Conservation (phyloP, 2,888 invertebrate species). For the Epinotia demarniana region DNA sequence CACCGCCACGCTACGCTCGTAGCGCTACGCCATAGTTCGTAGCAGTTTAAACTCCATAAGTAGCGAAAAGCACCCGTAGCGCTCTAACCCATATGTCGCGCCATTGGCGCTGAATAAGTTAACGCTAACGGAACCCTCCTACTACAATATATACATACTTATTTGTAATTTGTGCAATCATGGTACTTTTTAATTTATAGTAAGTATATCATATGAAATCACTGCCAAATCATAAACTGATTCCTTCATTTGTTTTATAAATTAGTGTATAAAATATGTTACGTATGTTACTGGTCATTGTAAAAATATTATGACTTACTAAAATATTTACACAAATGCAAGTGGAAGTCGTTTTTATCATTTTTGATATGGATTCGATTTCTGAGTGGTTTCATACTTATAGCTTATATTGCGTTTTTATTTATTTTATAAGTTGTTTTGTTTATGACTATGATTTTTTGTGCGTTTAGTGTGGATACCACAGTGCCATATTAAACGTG, state of each 20-base stretch:
- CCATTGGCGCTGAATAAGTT: too few species aligned
- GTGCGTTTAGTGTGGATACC: slow-evolving; percentile 56
- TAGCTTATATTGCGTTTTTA: slow-evolving; percentile 11
- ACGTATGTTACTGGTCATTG: slow-evolving; percentile 45
- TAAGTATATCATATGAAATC: neutral
- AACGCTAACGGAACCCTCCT: too few species aligned
- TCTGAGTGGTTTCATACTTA: slow-evolving; percentile 42
- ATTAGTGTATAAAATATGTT: neutral
- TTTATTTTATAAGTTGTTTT: slow-evolving; percentile 48
- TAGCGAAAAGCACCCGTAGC: too few species aligned
- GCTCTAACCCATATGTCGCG: too few species aligned
- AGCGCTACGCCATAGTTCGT: too few species aligned
- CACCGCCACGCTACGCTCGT: too few species aligned
- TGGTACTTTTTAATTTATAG: too few species aligned
- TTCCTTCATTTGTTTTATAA: neutral
- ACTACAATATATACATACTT: too few species aligned
- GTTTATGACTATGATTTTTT: slow-evolving; percentile 61
- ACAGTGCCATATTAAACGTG: slow-evolving; percentile 61
- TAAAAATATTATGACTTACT: slow-evolving; percentile 25
- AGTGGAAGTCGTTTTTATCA: slow-evolving; percentile 45
- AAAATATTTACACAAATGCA: slow-evolving; percentile 39
- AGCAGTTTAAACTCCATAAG: too few species aligned
- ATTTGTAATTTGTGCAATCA: too few species aligned
- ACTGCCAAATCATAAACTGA: slow-evolving; percentile 28
- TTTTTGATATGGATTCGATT: slow-evolving; percentile 53